phyloP scores from a whole-genome alignment of 2,113 vertebrate genomes.

The Phyllostomus hastatus region DNA sequence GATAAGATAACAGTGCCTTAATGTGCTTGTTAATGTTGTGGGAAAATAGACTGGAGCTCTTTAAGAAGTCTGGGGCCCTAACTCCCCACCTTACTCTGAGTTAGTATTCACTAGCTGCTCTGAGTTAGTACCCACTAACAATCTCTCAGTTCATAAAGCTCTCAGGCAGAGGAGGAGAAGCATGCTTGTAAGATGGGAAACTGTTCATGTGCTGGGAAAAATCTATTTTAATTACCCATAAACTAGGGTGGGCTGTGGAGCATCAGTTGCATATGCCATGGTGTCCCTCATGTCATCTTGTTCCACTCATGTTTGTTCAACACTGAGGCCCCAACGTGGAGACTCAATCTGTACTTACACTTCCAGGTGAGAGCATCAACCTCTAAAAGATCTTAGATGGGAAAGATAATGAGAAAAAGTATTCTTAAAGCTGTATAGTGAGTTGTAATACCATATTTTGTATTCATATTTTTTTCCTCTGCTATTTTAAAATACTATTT shows the following conservation, averaged over 20 bases:
- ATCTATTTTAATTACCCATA: background rate
- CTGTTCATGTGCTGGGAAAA: background rate
- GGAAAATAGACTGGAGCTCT: background rate
- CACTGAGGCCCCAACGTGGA: background rate
- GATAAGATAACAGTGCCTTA: background rate
- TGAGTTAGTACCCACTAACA: background rate
- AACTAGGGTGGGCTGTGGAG: background rate
- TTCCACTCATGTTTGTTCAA: background rate
- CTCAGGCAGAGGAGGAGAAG: background rate
- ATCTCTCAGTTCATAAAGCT: background rate
- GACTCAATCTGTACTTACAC: background rate
- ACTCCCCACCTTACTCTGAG: background rate
- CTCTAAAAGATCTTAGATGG: background rate
- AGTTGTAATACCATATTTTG: background rate
- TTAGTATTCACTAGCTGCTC: background rate
- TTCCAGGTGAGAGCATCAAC: background rate
- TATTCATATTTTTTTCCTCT: background rate
- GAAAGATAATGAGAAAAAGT: background rate
- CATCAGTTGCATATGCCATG: background rate
- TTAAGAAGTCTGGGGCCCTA: background rate
- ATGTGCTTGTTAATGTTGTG: too few species aligned
- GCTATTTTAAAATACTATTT: background rate
- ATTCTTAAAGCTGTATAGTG: background rate
- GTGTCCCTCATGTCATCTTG: background rate
- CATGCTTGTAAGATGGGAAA: background rate